Evolutionary conservation across 2,113 vertebrate genomes (phyloP).

Genomic region (Nicator chloris): DNA sequence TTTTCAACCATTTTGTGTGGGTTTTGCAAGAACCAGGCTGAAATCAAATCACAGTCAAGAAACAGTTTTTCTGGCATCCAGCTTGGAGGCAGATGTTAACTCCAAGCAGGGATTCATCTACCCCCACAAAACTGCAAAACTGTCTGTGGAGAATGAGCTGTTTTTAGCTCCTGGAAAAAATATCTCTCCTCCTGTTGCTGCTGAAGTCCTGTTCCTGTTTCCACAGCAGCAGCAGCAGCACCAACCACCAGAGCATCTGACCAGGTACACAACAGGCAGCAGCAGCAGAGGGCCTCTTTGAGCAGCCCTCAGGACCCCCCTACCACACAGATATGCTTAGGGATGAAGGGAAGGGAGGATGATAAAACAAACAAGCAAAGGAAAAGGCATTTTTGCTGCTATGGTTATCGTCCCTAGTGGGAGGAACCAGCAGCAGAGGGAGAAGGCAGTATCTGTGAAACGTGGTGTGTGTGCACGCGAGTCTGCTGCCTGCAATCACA

Average conservation of each 20-base stretch:
- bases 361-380: not conserved
- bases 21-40: not conserved
- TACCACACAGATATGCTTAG: rapidly evolving
- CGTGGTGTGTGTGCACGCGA: not conserved
- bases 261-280: not conserved
- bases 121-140: not conserved
- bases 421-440: not conserved
- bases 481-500: not conserved
- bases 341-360: not conserved
- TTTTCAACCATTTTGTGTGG: not conserved
- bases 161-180: constrained; percentile 36
- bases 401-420: not conserved
- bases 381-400: not conserved
- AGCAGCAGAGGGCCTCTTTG: not conserved
- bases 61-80: not conserved
- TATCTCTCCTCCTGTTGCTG: constrained; percentile 2
- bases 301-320: not conserved
- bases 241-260: not conserved
- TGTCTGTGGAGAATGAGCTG: not conserved
- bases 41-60: not conserved
- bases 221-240: constrained; percentile 10
- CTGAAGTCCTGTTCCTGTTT: constrained; percentile 21
- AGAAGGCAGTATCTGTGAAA: not conserved
- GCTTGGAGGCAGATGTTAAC: constrained; percentile 9
- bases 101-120: not conserved